Evolutionary conservation across 2,888 invertebrate genomes (phyloP), one percentile per base, ranked within the genome.

Genomic region (Prenolepis imparis): DNA sequence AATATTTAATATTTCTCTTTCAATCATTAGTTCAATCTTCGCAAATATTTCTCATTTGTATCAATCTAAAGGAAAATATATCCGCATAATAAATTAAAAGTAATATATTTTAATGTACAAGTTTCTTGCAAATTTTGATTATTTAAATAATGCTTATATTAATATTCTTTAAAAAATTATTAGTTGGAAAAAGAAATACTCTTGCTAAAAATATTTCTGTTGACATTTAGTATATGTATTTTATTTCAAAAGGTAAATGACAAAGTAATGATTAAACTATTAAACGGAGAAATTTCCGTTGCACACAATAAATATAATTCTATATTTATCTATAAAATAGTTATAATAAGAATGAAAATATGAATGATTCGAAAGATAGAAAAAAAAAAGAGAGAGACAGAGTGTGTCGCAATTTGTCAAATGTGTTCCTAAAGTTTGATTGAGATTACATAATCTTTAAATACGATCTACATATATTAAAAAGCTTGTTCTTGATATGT

Each of bases 271-370:
- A 52, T 21, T 74, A 63, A 64, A 21, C 36, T 52, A 32, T 3
- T 32, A 74, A 74, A 63, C 48, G 21, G 36, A 64, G 18, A 36
- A 39, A 75, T 64, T 75, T 64, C 24, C 48, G 21, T 63, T 74
- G 32, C 73, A 61, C 73, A 32, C 61, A 74, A 74, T 63, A 74
- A 74, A 12, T 28, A 28, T 3, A 28, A n/a, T n/a, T n/a, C n/a
- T 32, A 32, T 32, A 32, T 32, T 1, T 32, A 32, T 48, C 6
- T 36, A 21, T 36, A 44, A 66, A 75, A 55, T 64, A 64, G 18
- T 64, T n/a, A 55, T 75, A 32, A n/a, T 32, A 74, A 15, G 15
- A 21, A 36, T 28, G 11, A 57, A 55, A 21, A 9, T 4, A 11
- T 72, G 0, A 41, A 11, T 57, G 15, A 55, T 41, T 24, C 28